Evolutionary conservation across 2,888 invertebrate genomes (phyloP).

Genomic region (Pseudanteris insignis): DNA sequence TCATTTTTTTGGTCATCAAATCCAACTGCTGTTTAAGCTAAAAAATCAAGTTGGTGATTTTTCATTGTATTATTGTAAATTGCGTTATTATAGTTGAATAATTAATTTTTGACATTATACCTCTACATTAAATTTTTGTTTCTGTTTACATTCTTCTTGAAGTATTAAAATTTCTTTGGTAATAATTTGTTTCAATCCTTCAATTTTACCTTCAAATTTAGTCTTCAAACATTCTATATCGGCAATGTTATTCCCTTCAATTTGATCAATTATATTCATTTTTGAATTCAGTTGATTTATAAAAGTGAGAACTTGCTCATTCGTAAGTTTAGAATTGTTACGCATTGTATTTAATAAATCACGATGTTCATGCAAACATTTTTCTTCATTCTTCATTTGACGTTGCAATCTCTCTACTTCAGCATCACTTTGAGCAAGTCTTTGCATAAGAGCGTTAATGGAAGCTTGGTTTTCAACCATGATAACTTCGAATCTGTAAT

Average conservation of each 20-base stretch:
- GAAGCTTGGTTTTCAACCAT: slow-evolving; percentile 63
- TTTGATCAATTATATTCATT: slow-evolving; percentile 53
- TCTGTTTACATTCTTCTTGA: slow-evolving; percentile 49
- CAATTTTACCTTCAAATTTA: slow-evolving; percentile 54
- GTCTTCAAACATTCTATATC: slow-evolving; percentile 55
- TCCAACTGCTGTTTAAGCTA: slow-evolving; percentile 55
- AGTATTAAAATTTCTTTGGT: slow-evolving; percentile 52
- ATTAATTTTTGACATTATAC: too few relatives aligned
- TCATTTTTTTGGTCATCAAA: slow-evolving; percentile 54
- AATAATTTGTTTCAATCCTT: slow-evolving; percentile 50
- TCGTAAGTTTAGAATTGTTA: slow-evolving; percentile 55
- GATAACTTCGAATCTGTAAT: slow-evolving; percentile 56
- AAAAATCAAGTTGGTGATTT: slow-evolving; percentile 1
- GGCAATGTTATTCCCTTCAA: slow-evolving; percentile 52
- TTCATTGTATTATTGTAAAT: background rate
- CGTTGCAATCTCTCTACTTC: slow-evolving; percentile 59
- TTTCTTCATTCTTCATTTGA: slow-evolving; percentile 54
- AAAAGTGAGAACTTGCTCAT: slow-evolving; percentile 54
- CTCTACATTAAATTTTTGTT: slow-evolving; percentile 51
- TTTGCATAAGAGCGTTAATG: slow-evolving; percentile 55
- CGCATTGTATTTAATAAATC: slow-evolving; percentile 54
- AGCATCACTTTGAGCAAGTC: slow-evolving; percentile 56
- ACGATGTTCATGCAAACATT: slow-evolving; percentile 53
- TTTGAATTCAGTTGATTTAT: slow-evolving; percentile 55
- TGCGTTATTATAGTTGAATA: too few relatives aligned